Percentiles rank a stretch among this genome's conserved stretches.
These are phyloP conservation scores for Plutella xylostella DNA, from an alignment of 2,888 invertebrate genomes.

Conservation along the genomic window DNA sequence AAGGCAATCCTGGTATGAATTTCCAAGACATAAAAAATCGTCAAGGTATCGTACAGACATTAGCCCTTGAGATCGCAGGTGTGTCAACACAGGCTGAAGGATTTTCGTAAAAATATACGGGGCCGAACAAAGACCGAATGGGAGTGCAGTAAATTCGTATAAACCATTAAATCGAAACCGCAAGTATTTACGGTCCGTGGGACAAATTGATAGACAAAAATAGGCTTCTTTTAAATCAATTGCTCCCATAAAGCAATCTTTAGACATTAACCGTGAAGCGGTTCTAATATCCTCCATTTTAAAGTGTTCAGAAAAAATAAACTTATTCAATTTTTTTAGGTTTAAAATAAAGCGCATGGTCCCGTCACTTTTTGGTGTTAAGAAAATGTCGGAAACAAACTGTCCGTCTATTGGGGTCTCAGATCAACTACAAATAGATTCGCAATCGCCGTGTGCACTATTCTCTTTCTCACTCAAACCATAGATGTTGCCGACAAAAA, in stretches of 20 bases:
- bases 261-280: conserved; percentile 5
- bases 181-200: conserved; percentile 1
- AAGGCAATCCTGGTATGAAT: not conserved
- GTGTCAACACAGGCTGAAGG: not conserved
- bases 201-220: conserved; percentile 3
- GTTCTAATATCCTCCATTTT: conserved; percentile 6
- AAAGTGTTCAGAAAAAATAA: conserved; percentile 6
- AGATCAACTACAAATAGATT: no score
- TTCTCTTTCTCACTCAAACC: no score
- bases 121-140: not conserved
- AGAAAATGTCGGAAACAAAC: no score
- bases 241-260: conserved; percentile 1
- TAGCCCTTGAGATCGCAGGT: not conserved
- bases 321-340: conserved; percentile 1
- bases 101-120: conserved; percentile 1
- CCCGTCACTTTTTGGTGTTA: not conserved
- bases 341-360: not conserved
- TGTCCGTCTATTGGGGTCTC: no score
- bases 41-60: not conserved
- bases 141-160: not conserved
- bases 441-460: no score
- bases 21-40: not conserved
- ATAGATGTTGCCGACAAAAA: no score
- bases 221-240: conserved; percentile 11
- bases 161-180: not conserved